These are phyloP conservation scores for Megaceryle torquata DNA, from an alignment of 2,113 vertebrate species.

Conservation along the genomic window DNA sequence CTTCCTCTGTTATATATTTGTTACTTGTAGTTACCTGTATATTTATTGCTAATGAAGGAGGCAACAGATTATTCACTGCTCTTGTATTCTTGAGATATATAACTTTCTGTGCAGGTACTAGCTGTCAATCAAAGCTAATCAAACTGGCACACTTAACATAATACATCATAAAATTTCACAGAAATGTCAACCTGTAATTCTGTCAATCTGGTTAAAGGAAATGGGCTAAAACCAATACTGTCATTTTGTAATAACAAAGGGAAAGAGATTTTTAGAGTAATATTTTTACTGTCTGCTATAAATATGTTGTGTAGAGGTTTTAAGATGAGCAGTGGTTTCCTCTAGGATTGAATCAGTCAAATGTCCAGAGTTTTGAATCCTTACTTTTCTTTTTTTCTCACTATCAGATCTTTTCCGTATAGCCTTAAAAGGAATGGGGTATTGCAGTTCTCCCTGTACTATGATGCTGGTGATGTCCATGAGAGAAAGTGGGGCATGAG, in stretches of 20 bases:
- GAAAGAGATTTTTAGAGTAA: constrained; percentile 63
- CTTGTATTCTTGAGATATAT: constrained; percentile 54
- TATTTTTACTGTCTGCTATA: constrained; percentile 32
- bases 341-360: neutral
- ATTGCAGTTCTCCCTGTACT: neutral
- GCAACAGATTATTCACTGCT: neutral
- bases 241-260: constrained; percentile 72
- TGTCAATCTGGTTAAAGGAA: constrained; percentile 78
- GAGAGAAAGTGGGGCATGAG: neutral
- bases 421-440: neutral
- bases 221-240: constrained; percentile 75
- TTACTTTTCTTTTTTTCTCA: neutral
- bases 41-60: constrained; percentile 49
- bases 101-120: constrained; percentile 75
- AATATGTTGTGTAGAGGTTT: neutral
- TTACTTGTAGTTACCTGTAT: constrained; percentile 45
- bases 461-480: neutral
- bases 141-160: constrained; percentile 79
- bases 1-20: neutral
- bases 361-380: neutral
- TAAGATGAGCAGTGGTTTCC: neutral
- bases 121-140: constrained; percentile 82
- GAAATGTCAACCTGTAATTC: constrained; percentile 82
- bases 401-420: neutral
- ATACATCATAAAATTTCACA: constrained; percentile 81